Conservation (phyloP, 2,797 vertebrate species). For the Enteromius thamalakanensis region DNA sequence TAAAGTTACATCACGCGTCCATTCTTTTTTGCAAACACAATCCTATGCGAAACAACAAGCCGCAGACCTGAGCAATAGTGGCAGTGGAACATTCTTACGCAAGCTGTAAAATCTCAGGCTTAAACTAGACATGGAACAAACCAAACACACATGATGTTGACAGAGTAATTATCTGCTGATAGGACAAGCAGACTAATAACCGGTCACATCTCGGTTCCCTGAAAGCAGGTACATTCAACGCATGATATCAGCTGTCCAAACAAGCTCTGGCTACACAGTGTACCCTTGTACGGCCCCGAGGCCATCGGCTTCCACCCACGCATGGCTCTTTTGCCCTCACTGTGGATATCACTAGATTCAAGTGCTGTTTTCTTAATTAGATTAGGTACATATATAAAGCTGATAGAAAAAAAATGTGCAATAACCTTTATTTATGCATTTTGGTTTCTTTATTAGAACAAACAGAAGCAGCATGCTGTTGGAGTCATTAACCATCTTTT, state of each 20-base stretch:
- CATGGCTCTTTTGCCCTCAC: conserved; percentile 17
- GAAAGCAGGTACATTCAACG: conserved; percentile 65
- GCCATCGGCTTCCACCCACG: conserved; percentile 47
- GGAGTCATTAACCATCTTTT: background rate
- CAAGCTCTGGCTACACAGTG: conserved; percentile 62
- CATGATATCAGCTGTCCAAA: conserved; percentile 75
- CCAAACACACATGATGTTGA: conserved; percentile 45
- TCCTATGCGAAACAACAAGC: background rate
- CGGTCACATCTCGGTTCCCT: conserved; percentile 57
- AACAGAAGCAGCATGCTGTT: background rate
- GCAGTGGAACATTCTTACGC: conserved; percentile 15
- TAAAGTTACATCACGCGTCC: background rate
- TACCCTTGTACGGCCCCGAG: conserved; percentile 51
- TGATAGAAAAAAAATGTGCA: background rate
- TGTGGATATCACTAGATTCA: background rate
- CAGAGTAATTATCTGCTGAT: conserved; percentile 50
- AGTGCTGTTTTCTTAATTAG: background rate
- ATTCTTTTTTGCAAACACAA: background rate
- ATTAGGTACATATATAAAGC: background rate
- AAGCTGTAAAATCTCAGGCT: conserved; percentile 9
- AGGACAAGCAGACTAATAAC: conserved; percentile 53
- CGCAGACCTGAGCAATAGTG: background rate
- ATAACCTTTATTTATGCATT: background rate
- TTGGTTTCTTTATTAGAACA: background rate
- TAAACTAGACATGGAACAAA: conserved; percentile 34